Base-by-base conservation (phyloP, 2,113 vertebrate species). In the Chrysochloris asiatica region DNA sequence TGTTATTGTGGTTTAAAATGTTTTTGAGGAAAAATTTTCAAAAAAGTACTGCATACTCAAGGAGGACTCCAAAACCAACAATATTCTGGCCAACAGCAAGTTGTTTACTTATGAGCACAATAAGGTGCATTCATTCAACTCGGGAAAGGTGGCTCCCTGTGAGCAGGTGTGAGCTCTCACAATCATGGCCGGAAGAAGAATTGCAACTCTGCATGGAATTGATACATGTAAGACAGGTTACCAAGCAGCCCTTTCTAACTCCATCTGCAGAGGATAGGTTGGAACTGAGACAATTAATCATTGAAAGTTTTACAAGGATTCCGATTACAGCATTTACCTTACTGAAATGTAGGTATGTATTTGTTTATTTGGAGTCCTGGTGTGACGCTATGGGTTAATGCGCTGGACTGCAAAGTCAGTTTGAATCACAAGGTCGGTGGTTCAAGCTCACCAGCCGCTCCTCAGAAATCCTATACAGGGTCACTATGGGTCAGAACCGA, bases 31-130 rank as follows among this genome's bases (percentile, higher is more conserved):
- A 78, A 86, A 19, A 8, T 71, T 95, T 91, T 92, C 84, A 65
- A 93, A 95, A 82, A 91, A 91, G 72, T 36, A 72, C 8, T 65
- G 13, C 30, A 91, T 91, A 52, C 6, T 87, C 72, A 54, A 84
- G 45, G 3, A 75, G 75, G 93, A 94, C 3, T 86, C 33, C 65
- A 90, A 95, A 96, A 96, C 43, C 43, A 95, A 93, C 24, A 93
- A 38, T 67, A 83, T 54, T 83, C 77, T 90, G 65, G 83, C 82
- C 92, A 88, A 17, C 33, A 19, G 14, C 61, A 88, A 28, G 48
- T 56, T 79, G 22, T 77, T 96, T 82, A 50, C 47, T 88, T 41
- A 63, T 73, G 78, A 88, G 91, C 80, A 63, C 1, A 92, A 41
- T 33, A 77, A 73, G 47, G 86, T 47, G 1, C 71, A 83, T 30